These are phyloP conservation scores for Pyrrhosoma nymphula DNA, from an alignment of 2,888 invertebrate species.

Conservation along the genomic window DNA sequence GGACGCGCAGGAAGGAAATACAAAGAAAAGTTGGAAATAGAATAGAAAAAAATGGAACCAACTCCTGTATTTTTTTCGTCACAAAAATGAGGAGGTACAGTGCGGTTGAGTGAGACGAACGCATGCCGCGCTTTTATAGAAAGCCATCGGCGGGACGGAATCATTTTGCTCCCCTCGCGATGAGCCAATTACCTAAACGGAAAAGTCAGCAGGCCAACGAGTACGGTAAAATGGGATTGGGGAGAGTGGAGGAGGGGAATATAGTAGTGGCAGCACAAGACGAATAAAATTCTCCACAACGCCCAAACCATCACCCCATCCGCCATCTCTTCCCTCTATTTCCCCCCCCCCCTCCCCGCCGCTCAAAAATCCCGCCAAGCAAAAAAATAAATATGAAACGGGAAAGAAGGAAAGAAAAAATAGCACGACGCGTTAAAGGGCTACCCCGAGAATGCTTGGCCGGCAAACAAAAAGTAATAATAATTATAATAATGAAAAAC, in stretches of 20 bases:
- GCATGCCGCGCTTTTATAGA: neutral
- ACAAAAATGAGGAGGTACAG: no score
- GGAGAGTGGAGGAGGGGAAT: neutral
- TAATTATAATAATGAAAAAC: neutral
- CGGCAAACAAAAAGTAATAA: neutral
- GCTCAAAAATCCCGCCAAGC: neutral
- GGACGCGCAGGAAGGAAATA: no score
- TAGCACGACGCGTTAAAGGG: neutral
- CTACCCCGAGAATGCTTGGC: neutral
- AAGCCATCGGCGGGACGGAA: neutral
- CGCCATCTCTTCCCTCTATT: neutral
- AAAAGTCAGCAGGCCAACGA: neutral
- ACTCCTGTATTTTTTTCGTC: neutral
- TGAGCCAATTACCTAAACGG: conserved; percentile 2
- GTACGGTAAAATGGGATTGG: neutral
- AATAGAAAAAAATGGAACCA: neutral
- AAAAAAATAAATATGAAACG: neutral
- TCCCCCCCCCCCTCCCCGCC: neutral
- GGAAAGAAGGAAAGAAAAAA: neutral
- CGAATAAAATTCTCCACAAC: neutral
- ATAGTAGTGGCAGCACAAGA: neutral
- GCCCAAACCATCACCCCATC: neutral
- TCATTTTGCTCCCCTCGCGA: neutral
- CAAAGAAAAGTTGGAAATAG: neutral
- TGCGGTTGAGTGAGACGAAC: no score